These are phyloP conservation scores for Condylura cristata DNA, from an alignment of 2,113 vertebrate species.

Conservation along the genomic window DNA sequence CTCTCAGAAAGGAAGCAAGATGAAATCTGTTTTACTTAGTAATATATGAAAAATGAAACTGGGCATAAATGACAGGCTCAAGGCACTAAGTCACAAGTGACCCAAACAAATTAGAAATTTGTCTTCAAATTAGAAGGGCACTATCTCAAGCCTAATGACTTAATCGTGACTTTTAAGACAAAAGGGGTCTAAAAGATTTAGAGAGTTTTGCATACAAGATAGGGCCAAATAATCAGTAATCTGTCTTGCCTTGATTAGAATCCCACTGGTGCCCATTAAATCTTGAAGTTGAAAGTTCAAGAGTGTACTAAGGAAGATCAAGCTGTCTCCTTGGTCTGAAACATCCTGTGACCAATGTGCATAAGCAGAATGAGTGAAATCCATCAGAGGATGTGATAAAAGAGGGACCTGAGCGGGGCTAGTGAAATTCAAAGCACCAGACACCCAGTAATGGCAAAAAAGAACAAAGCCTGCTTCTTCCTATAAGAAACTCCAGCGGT, in stretches of 20 bases:
- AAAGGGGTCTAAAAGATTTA: not conserved
- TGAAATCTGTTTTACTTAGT: conserved; percentile 19
- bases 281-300: conserved; percentile 68
- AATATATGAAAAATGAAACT: conserved; percentile 49
- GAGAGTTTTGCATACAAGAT: not conserved
- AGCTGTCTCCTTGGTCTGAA: conserved; percentile 38
- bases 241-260: conserved; percentile 32
- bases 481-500: not conserved
- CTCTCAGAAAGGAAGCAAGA: not conserved
- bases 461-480: conserved; percentile 4
- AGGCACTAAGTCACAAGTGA: conserved; percentile 28
- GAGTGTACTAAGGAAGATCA: conserved; percentile 52
- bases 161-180: conserved; percentile 55
- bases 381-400: conserved; percentile 29
- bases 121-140: conserved; percentile 48
- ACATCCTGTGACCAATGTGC: conserved; percentile 42
- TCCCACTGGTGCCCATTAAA: conserved; percentile 51
- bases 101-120: conserved; percentile 38
- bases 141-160: conserved; percentile 25
- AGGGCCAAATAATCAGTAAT: conserved; percentile 62
- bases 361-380: conserved; percentile 63
- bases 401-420: conserved; percentile 27
- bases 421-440: conserved; percentile 42
- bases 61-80: not conserved
- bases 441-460: conserved; percentile 28